Evolutionary conservation across 2,113 vertebrate genomes (phyloP).

Genomic region (Nerophis ophidion): DNA sequence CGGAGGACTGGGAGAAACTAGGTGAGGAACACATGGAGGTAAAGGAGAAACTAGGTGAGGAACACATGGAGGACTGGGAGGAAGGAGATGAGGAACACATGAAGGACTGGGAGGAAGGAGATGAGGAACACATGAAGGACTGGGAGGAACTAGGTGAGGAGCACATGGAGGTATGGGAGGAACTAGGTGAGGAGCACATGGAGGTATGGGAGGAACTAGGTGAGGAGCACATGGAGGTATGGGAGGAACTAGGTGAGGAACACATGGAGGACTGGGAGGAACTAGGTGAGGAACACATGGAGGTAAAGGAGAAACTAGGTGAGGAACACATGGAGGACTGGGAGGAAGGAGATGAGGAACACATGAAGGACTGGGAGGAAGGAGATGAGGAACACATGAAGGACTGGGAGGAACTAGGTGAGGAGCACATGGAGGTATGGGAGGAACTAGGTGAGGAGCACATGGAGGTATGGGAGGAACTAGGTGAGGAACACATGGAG

Average conservation of each 20-base stretch:
- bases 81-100: conserved; percentile 12
- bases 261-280: conserved; percentile 39
- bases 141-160: conserved; percentile 64
- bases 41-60: neutral
- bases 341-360: conserved; percentile 44
- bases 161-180: too few relatives aligned
- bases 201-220: too few relatives aligned
- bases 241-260: too few relatives aligned
- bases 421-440: conserved; percentile 22
- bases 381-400: too few relatives aligned
- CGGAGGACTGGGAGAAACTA: too few relatives aligned
- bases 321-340: conserved; percentile 68
- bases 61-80: too few relatives aligned
- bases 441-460: neutral
- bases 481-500: conserved; percentile 20
- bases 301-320: too few relatives aligned
- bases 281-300: neutral
- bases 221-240: too few relatives aligned
- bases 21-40: conserved; percentile 22
- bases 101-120: neutral
- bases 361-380: too few relatives aligned
- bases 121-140: conserved; percentile 47
- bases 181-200: too few relatives aligned
- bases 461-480: too few relatives aligned
- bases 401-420: too few relatives aligned